phyloP scores from a whole-genome alignment of 2,113 vertebrate species.

The Saguinus midas region DNA sequence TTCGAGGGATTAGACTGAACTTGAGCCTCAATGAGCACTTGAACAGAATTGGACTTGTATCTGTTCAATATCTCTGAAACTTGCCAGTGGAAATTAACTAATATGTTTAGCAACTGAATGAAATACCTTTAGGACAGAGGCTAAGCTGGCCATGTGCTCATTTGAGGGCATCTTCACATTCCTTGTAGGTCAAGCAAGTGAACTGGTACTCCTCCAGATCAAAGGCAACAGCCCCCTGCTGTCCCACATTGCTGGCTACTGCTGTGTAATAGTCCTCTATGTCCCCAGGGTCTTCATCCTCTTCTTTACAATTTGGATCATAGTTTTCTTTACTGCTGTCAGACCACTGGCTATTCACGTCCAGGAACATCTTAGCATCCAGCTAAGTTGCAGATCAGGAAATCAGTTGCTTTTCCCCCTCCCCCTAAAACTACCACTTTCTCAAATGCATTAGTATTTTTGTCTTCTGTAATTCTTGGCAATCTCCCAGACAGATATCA shows the following conservation, averaged over 20 bases:
- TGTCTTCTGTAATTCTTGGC: constrained; percentile 80
- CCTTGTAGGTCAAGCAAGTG: constrained; percentile 97
- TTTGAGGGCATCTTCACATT: constrained; percentile 94
- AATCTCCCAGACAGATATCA: constrained; percentile 46
- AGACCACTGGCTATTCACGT: constrained; percentile 99
- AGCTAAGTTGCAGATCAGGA: constrained; percentile 79
- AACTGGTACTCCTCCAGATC: constrained; percentile 98
- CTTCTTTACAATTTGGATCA: constrained; percentile 94
- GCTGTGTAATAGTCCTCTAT: constrained; percentile 96
- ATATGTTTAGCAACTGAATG: constrained; percentile 97
- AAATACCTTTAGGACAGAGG: constrained; percentile 93
- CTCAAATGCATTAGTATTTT: constrained; percentile 86
- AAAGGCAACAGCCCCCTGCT: constrained; percentile 95
- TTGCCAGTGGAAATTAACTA: constrained; percentile 99
- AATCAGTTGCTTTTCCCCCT: constrained; percentile 78
- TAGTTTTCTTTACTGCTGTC: constrained; percentile 99
- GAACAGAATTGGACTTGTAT: constrained; percentile 96
- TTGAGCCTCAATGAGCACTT: constrained; percentile 94
- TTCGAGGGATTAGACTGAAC: constrained; percentile 93
- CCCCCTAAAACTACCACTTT: constrained; percentile 79
- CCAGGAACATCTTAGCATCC: constrained; percentile 95
- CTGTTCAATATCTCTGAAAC: constrained; percentile 96
- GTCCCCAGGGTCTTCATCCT: constrained; percentile 92
- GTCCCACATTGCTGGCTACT: constrained; percentile 95
- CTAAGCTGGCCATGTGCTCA: constrained; percentile 95